Percentiles rank a stretch among this genome's conserved stretches.
Evolutionary conservation across 37 sponge, comb jelly and placozoan species (phyloP).

Genomic region (Petrosia ficiformis): DNA sequence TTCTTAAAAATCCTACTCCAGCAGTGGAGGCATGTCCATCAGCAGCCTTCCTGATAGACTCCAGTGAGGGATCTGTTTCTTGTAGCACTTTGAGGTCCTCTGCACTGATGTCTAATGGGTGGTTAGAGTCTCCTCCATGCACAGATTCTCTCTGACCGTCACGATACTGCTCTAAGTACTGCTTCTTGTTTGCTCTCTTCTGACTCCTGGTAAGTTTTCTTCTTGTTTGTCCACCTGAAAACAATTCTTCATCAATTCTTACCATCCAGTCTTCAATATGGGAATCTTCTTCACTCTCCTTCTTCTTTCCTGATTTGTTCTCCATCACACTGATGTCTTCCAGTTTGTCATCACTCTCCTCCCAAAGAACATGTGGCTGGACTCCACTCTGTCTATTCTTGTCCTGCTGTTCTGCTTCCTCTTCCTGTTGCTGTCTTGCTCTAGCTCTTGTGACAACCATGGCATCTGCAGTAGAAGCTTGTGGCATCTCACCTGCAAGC

Average conservation of each 20-base stretch:
- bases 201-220: not conserved
- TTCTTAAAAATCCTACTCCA: conserved; percentile 20
- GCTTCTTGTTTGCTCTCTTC: not conserved
- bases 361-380: not conserved
- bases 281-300: not conserved
- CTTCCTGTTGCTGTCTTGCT: not conserved
- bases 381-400: not conserved
- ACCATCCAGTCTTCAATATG: no score
- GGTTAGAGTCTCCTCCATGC: no score
- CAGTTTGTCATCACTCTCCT: not conserved
- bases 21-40: not conserved
- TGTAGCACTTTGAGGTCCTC: conserved; percentile 32
- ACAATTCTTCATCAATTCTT: conserved; percentile 26
- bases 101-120: conserved; percentile 15
- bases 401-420: not conserved
- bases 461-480: no score
- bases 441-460: conserved; percentile 24
- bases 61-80: conserved; percentile 15
- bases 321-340: not conserved
- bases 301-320: not conserved
- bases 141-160: no score
- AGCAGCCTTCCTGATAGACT: not conserved
- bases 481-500: no score
- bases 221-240: not conserved
- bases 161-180: not conserved